Percentiles rank a stretch among this genome's conserved stretches.
These are phyloP conservation scores for Agrotis ipsilon DNA, from an alignment of 2,888 invertebrate species.

Conservation along the genomic window DNA sequence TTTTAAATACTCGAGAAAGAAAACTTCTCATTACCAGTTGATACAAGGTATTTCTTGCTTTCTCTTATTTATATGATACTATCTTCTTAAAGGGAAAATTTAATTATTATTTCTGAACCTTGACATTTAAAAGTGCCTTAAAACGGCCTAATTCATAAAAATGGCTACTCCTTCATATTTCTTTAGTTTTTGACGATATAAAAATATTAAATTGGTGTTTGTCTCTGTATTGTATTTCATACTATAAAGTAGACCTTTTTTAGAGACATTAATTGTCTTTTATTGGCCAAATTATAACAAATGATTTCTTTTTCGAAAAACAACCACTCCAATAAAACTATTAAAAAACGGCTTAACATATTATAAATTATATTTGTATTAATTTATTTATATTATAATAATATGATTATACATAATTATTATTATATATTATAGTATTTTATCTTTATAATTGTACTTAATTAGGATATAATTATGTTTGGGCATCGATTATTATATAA, in stretches of 20 bases:
- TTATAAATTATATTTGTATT: constrained; percentile 64
- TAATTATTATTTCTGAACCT: neutral
- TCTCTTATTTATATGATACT: no score
- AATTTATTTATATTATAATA: constrained; percentile 65
- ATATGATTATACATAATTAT: constrained; percentile 51
- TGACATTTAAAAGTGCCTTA: neutral
- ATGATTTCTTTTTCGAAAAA: constrained; percentile 32
- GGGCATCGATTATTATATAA: constrained; percentile 61
- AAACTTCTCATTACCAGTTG: no score
- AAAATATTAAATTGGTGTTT: neutral
- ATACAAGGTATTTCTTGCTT: no score
- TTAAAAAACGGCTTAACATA: constrained; percentile 61
- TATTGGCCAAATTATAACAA: no score
- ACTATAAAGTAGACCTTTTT: no score
- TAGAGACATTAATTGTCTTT: no score
- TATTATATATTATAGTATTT: constrained; percentile 59
- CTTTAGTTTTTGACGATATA: no score
- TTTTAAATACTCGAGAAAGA: no score
- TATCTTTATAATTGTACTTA: constrained; percentile 74
- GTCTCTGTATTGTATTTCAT: neutral
- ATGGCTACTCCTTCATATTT: no score
- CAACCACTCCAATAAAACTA: constrained; percentile 47
- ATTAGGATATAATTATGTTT: constrained; percentile 62
- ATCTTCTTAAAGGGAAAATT: no score
- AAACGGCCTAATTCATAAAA: neutral